These are phyloP conservation scores for Gymnosoma rotundatum DNA, from an alignment of 2,888 invertebrate genomes.

Conservation along the genomic window DNA sequence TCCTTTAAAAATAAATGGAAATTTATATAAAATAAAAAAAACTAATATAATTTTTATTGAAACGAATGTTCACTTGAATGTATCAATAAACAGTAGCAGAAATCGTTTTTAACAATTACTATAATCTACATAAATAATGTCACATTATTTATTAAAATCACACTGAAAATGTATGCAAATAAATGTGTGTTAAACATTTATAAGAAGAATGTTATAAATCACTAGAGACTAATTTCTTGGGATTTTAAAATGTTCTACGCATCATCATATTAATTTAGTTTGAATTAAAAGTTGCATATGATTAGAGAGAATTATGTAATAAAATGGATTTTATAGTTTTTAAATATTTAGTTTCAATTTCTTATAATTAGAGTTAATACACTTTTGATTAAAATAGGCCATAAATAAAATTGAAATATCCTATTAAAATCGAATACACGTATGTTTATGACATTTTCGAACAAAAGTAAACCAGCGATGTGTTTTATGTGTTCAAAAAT, in stretches of 20 bases:
- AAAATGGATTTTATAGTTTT: neutral
- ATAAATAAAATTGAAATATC: neutral
- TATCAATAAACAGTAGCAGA: conserved; percentile 36
- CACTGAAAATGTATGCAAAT: conserved; percentile 6
- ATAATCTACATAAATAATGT: conserved; percentile 66
- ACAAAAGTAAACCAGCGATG: conserved; percentile 4
- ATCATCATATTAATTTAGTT: no score
- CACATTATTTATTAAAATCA: conserved; percentile 57
- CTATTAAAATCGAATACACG: neutral
- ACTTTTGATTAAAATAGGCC: neutral
- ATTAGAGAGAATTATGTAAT: neutral
- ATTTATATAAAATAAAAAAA: conserved; percentile 34
- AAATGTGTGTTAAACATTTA: neutral
- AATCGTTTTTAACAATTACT: conserved; percentile 62
- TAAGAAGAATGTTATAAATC: conserved; percentile 1
- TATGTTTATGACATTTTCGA: conserved; percentile 3
- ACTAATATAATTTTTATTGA: conserved; percentile 28
- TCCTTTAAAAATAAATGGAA: conserved; percentile 51
- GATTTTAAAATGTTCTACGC: no score
- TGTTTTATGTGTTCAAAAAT: neutral
- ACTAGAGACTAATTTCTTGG: neutral
- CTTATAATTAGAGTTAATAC: neutral
- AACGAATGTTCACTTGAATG: neutral
- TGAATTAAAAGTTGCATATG: no score
- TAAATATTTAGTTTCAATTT: neutral